phyloP scores from a whole-genome alignment of 2,888 invertebrate species.

The Pelosia muscerda region DNA sequence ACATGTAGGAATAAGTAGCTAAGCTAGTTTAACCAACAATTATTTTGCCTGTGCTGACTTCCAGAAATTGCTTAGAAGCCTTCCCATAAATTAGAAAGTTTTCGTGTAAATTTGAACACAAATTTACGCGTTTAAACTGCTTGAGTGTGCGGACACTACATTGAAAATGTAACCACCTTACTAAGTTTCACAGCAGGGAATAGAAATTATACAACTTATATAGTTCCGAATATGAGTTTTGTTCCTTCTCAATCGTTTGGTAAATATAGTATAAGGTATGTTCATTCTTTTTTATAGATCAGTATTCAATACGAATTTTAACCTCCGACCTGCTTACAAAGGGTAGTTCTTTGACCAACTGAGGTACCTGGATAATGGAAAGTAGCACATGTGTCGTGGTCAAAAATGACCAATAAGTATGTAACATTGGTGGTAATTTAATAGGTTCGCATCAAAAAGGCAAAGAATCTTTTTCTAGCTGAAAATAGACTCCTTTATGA shows the following conservation, averaged over 20 bases:
- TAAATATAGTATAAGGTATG: no score
- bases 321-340: no score
- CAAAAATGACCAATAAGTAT: no score
- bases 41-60: slow-evolving; percentile 8
- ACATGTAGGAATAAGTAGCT: slow-evolving; percentile 5
- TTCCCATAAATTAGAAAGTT: slow-evolving; percentile 14
- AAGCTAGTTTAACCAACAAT: slow-evolving; percentile 1
- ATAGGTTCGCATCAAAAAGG: neutral
- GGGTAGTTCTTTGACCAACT: no score
- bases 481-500: neutral
- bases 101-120: slow-evolving; percentile 4
- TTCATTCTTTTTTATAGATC: no score
- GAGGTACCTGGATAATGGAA: no score
- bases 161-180: neutral
- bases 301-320: no score
- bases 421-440: no score
- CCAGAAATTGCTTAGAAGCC: slow-evolving; percentile 7
- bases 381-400: no score
- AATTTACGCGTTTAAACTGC: neutral
- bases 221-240: neutral
- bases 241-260: no score
- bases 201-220: neutral
- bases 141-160: neutral
- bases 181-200: neutral
- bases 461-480: neutral